Evolutionary conservation across 2,113 vertebrate species (phyloP).

Genomic region (Paedocypris sp.): DNA sequence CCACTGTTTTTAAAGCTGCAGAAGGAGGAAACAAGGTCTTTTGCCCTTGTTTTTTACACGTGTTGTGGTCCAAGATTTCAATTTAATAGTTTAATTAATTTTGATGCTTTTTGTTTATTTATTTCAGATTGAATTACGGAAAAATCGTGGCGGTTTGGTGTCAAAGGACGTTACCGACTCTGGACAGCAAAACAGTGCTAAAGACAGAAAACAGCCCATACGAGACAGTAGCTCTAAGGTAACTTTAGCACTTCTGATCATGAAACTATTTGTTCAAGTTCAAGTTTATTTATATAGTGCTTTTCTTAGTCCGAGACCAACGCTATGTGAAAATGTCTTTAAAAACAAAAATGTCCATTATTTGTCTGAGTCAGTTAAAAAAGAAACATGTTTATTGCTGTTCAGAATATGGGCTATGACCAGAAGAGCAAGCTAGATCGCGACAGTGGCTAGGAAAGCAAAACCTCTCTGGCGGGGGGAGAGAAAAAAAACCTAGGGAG

Average conservation of each 20-base stretch:
- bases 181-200: constrained; percentile 25
- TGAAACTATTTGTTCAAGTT: background rate
- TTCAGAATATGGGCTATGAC: too few species aligned
- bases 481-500: too few species aligned
- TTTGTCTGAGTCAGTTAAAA: too few species aligned
- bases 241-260: background rate
- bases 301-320: too few species aligned
- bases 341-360: too few species aligned
- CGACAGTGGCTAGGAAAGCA: too few species aligned
- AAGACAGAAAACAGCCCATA: constrained; percentile 50
- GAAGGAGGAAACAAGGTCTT: constrained; percentile 51
- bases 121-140: constrained; percentile 59
- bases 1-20: constrained; percentile 51
- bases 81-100: too few species aligned
- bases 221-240: constrained; percentile 48
- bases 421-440: too few species aligned
- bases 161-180: constrained; percentile 43
- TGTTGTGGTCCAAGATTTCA: background rate
- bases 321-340: too few species aligned
- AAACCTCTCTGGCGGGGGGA: too few species aligned
- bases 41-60: background rate
- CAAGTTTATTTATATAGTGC: background rate
- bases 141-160: constrained; percentile 43
- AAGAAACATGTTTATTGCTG: too few species aligned
- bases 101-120: background rate